A percentile compares a stretch with the other conserved stretches of the same genome.
phyloP scores from a whole-genome alignment of 2,888 invertebrate species.

The Sinotaia quadrata region DNA sequence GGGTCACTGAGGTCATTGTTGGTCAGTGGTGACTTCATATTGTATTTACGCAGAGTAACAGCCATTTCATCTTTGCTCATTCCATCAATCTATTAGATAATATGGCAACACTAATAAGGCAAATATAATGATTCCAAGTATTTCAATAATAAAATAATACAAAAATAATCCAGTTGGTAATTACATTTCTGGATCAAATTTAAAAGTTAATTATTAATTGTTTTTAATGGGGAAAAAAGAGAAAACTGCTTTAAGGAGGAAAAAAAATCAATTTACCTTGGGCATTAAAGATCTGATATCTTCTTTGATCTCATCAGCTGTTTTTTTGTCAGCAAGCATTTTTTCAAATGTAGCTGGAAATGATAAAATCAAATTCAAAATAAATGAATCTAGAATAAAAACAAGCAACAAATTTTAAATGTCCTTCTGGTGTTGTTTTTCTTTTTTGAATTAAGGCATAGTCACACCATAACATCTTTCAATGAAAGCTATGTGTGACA shows the following conservation, averaged over 20 bases:
- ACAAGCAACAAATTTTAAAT: too few species aligned
- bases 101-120: not conserved
- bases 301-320: slow-evolving; percentile 79
- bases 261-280: slow-evolving; percentile 56
- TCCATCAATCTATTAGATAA: slow-evolving; percentile 81
- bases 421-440: too few species aligned
- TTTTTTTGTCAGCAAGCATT: slow-evolving; percentile 83
- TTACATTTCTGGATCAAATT: not conserved
- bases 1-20: slow-evolving; percentile 95
- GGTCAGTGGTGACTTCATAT: slow-evolving; percentile 95
- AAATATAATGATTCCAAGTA: too few species aligned
- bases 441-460: too few species aligned
- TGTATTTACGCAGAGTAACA: slow-evolving; percentile 85
- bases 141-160: not conserved
- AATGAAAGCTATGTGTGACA: too few species aligned
- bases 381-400: too few species aligned
- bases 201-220: not conserved
- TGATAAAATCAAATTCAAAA: too few species aligned
- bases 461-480: too few species aligned
- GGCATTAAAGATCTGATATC: slow-evolving; percentile 85
- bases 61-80: slow-evolving; percentile 93
- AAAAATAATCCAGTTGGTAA: not conserved
- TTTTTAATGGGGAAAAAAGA: not conserved
- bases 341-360: slow-evolving; percentile 86
- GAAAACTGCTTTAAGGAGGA: too few species aligned